Evolutionary conservation across 2,888 invertebrate species (phyloP), one percentile per base, ranked within the genome.

Genomic region (Aspidiotus rigidus): DNA sequence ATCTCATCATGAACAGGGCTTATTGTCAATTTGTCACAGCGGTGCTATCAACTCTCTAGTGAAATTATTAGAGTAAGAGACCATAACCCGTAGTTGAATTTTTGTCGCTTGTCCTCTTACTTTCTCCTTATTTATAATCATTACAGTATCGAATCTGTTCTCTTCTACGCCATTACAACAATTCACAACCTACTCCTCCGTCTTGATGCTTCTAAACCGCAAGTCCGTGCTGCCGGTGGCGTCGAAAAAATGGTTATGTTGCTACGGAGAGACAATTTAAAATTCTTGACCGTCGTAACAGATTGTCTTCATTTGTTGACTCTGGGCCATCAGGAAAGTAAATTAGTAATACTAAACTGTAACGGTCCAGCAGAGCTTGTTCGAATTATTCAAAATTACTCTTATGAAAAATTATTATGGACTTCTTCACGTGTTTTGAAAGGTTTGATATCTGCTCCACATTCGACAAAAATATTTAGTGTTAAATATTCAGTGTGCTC

Each of bases 81-180:
- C 16, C 41, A 41, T 54, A 39, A 3, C 5, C n/a, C 7, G 10
- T 15, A 5, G 3, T 56, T 56, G 17, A n/a, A 15, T 16, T 56
- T 16, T 56, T 56, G 5, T 15, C 28, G 6, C 49, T 49, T 49
- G 13, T n/a, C 6, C 1, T 13, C 6, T 49, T n/a, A 49, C 3
- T 49, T 49, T n/a, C n/a, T 2, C 49, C 6, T 49, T 2, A 49
- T 13, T n/a, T 49, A 11, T 49, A n/a, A 49, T 49, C 83, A 94
- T 76, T 97, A 96, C 7, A 94, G 95, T 0, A 91, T 97, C 54
- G 97, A 99, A 79, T 91, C 94, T 44, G 97, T 99, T 44, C 83
- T 99, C 53, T 98, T 97, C 80, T 99, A 99, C 77, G 98, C 99
- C 8, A 96, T 99, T 73, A 99, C 98, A 1, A 99, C 99, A 17